Base-by-base conservation (phyloP, 2,797 vertebrate species). In the Sebastes wilsoni region DNA sequence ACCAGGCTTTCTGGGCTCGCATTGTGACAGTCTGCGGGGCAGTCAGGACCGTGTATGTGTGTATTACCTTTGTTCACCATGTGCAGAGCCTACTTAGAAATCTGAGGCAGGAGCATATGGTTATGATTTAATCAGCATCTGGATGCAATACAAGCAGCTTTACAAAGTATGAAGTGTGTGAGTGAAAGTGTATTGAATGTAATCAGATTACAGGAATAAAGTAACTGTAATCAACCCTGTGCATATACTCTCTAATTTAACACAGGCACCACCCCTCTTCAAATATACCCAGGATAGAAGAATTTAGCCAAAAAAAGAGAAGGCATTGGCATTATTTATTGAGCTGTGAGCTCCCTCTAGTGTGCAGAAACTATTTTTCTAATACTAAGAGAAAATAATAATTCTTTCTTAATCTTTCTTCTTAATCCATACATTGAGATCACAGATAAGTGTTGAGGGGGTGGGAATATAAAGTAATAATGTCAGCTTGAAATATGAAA, bases 71-170 rank as follows among this genome's bases (percentile, higher is more conserved):
- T 91, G 86, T 83, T 83, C 82, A 58, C 69, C 59, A 36, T 74
- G 70, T 60, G 83, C 72, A 87, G 80, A 77, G 60, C 65, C 87
- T 87, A 90, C 82, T 85, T 84, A 62, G 90, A 93, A 94, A 87
- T 81, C 65, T 84, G 88, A 92, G 88, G 75, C 84, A 67, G 67
- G 30, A 83, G 87, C 93, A 95, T 94, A 89, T 95, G 95, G 94
- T 94, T 95, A 91, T 90, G 86, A 95, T 96, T 96, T 92, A 66
- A 82, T 61, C 82, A 62, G 88, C 95, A 95, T 95, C 93, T 95
- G 94, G 93, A 91, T 77, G 79, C 89, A 93, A 94, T 94, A 88
- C 86, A 90, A 80, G 34, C 59, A 71, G 82, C 66, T 84, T 86
- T 87, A 62, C 82, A 77, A 64, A 87, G 66, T 73, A 58, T 78